These are phyloP conservation scores for Ceyx margarethae DNA, from an alignment of 2,113 vertebrate species.

Conservation along the genomic window DNA sequence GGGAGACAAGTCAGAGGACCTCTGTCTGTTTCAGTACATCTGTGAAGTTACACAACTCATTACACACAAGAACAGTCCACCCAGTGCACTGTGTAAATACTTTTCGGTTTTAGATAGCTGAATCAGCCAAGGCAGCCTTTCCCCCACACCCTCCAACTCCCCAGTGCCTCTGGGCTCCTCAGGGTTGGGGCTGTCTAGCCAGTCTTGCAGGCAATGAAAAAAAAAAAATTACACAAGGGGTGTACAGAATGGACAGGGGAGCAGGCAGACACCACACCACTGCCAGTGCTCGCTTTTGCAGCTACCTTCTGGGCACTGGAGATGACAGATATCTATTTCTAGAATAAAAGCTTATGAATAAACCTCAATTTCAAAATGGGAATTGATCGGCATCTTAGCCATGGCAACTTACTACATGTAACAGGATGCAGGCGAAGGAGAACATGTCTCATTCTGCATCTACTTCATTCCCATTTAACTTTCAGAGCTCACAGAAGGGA, in stretches of 20 bases:
- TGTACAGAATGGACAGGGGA: not conserved
- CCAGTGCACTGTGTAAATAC: not conserved
- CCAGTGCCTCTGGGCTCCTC: not conserved
- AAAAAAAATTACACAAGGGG: not conserved
- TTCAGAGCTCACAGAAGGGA: conserved; percentile 34
- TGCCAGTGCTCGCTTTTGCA: not conserved
- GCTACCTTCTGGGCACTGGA: not conserved
- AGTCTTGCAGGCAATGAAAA: not conserved
- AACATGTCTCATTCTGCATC: not conserved
- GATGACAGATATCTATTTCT: not conserved
- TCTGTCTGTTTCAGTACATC: not conserved
- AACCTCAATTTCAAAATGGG: not conserved
- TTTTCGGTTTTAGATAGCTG: not conserved
- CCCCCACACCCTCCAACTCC: not conserved
- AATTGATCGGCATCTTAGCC: not conserved
- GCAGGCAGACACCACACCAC: not conserved
- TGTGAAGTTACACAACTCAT: conserved; percentile 21
- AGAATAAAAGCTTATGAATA: not conserved
- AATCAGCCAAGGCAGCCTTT: not conserved
- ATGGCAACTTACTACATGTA: not conserved
- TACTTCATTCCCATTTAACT: conserved; percentile 6
- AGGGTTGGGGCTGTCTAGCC: not conserved
- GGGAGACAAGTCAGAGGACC: conserved; percentile 6
- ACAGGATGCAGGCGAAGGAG: not conserved
- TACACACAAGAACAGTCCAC: not conserved